A percentile compares a stretch with the other conserved stretches of the same genome.
Evolutionary conservation across 1,140 invertebrate genomes (phyloP).

Genomic region (Caenorhabditis latens): DNA sequence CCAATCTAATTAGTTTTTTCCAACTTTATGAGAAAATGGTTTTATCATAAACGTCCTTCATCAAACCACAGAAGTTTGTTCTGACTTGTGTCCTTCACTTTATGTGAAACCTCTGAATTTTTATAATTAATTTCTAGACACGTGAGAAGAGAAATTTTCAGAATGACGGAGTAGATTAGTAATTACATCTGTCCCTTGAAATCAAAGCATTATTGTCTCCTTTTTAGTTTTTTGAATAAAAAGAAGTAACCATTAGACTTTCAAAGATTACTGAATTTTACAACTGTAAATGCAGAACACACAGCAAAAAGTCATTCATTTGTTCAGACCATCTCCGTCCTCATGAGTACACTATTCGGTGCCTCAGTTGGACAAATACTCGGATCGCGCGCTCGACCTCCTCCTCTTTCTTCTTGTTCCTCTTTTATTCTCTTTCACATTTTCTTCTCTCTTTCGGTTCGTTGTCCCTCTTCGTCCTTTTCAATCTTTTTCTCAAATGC

Average conservation of each 20-base stretch:
- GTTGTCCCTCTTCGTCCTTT: background rate
- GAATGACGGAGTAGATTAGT: too few species aligned
- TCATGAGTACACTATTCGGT: slow-evolving; percentile 43
- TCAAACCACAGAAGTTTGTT: too few species aligned
- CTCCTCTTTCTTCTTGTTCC: background rate
- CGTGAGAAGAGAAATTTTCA: too few species aligned
- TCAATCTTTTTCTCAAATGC: slow-evolving; percentile 9
- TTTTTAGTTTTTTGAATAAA: too few species aligned
- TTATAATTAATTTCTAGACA: too few species aligned
- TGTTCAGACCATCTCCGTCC: slow-evolving; percentile 16
- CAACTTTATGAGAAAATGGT: too few species aligned
- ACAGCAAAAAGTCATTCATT: slow-evolving; percentile 5
- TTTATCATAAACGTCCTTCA: too few species aligned
- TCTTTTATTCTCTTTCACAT: background rate
- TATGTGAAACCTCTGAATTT: too few species aligned
- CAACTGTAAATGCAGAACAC: background rate
- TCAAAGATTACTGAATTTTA: slow-evolving; percentile 1
- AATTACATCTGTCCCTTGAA: too few species aligned
- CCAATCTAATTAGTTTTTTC: too few species aligned
- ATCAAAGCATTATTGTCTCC: too few species aligned
- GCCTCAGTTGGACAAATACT: slow-evolving; percentile 42
- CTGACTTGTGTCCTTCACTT: too few species aligned
- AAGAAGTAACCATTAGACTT: background rate
- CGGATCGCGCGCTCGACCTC: slow-evolving; percentile 41
- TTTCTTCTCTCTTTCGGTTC: background rate